phyloP scores from a whole-genome alignment of 2,888 invertebrate species.

The Coremacera marginata region DNA sequence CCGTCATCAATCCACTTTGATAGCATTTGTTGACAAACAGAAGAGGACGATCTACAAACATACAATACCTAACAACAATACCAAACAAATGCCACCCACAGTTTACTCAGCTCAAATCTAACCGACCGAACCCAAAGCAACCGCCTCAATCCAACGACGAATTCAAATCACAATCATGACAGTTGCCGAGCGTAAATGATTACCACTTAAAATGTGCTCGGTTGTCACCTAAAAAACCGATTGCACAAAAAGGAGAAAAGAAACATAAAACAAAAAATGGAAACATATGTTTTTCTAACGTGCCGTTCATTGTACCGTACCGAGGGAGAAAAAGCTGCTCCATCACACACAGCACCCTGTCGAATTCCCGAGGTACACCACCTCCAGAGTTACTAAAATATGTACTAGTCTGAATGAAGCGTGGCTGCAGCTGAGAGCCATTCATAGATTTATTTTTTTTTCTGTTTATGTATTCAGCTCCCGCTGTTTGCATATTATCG shows the following conservation, averaged over 20 bases:
- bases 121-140: neutral
- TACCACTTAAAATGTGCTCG: conserved; percentile 69
- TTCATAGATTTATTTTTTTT: neutral
- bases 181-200: conserved; percentile 66
- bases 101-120: neutral
- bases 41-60: neutral
- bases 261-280: neutral
- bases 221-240: conserved; percentile 66
- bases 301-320: no score
- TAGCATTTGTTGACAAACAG: neutral
- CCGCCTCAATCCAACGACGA: neutral
- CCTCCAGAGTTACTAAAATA: neutral
- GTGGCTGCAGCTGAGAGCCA: conserved; percentile 8
- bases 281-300: conserved; percentile 25
- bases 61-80: neutral
- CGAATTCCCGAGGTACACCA: neutral
- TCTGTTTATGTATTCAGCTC: neutral
- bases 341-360: no score
- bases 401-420: neutral
- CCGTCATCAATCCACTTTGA: neutral
- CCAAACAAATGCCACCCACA: neutral
- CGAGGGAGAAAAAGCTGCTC: no score
- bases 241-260: neutral
- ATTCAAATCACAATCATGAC: conserved; percentile 35
- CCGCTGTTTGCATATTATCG: neutral